These are phyloP conservation scores for Semotilus atromaculatus DNA, from an alignment of 2,797 vertebrate genomes.

Conservation along the genomic window DNA sequence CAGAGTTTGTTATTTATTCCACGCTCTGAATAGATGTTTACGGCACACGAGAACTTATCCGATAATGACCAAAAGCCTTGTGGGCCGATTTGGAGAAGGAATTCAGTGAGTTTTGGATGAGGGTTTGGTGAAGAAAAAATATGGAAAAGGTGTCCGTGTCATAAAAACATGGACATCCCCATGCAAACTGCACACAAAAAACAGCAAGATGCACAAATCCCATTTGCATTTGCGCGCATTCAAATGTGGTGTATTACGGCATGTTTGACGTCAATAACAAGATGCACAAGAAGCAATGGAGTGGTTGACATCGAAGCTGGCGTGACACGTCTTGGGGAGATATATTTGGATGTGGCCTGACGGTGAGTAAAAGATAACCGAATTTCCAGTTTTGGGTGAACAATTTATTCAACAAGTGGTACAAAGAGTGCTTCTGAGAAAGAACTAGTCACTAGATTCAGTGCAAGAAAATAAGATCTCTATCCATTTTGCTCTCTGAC, in stretches of 20 bases:
- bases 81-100: not conserved
- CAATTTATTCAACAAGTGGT: not conserved
- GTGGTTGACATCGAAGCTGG: not conserved
- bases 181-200: not conserved
- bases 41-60: not conserved
- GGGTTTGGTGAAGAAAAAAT: not conserved
- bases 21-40: slow-evolving; percentile 44
- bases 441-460: not conserved
- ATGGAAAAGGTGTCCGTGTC: not conserved
- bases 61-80: slow-evolving; percentile 27
- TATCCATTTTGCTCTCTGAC: not conserved
- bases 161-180: not conserved
- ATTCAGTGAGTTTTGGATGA: not conserved
- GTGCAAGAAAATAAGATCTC: not conserved
- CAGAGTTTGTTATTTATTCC: slow-evolving; percentile 37
- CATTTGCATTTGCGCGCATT: not conserved
- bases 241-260: not conserved
- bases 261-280: not conserved
- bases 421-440: not conserved
- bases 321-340: not conserved
- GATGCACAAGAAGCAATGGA: not conserved
- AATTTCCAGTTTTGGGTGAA: not conserved
- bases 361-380: not conserved
- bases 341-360: slow-evolving; percentile 10
- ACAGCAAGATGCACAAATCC: not conserved